Conservation (phyloP, 2,797 vertebrate genomes). For the Allochrocebus solatus region DNA sequence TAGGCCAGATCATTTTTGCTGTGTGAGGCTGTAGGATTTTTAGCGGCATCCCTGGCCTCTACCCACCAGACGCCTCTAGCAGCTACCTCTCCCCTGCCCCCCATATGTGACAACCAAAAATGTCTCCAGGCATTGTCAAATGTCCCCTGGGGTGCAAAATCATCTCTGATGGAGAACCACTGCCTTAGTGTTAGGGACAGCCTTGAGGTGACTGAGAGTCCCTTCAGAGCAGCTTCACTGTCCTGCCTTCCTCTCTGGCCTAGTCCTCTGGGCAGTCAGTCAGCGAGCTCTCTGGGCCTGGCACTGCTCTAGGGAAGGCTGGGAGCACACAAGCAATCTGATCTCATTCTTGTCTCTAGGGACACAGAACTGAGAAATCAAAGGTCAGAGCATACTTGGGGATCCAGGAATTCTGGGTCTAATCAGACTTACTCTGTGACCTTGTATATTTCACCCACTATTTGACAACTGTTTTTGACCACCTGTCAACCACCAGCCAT, state of each 20-base stretch:
- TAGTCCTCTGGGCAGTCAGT: neutral
- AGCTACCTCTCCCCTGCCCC: neutral
- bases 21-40: neutral
- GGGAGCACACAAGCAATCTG: neutral
- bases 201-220: neutral
- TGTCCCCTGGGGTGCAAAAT: neutral
- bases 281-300: neutral
- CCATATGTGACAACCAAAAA: neutral
- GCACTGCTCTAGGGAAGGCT: neutral
- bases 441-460: neutral
- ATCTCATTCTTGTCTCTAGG: neutral
- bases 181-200: neutral
- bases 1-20: neutral
- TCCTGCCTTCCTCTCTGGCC: neutral
- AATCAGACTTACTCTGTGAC: neutral
- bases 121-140: neutral
- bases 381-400: neutral
- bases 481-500: neutral
- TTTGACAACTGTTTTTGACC: conserved; percentile 8
- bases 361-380: neutral
- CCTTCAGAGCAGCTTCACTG: neutral
- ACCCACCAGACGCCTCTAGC: neutral
- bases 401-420: neutral
- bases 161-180: neutral
- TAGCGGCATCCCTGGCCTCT: neutral